phyloP scores from a whole-genome alignment of 2,797 vertebrate species.

The Harpagifer antarcticus region DNA sequence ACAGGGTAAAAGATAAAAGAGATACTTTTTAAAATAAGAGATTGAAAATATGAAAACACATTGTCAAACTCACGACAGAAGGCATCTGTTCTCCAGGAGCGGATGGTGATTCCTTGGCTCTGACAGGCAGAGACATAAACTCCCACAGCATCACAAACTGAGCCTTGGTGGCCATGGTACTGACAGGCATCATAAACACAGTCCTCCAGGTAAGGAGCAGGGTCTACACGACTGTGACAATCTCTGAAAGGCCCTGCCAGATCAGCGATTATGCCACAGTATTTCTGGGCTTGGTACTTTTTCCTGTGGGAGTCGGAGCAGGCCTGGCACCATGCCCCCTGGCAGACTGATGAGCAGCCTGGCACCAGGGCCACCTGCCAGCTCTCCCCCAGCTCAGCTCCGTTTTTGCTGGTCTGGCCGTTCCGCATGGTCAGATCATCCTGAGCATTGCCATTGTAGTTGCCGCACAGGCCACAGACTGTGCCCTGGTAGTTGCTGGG shows the following conservation, averaged over 20 bases:
- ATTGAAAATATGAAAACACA: neutral
- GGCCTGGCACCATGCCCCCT: conserved; percentile 59
- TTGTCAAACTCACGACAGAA: conserved; percentile 87
- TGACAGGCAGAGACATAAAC: conserved; percentile 85
- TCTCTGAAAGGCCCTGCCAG: conserved; percentile 83
- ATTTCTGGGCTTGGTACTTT: conserved; percentile 66
- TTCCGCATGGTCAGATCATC: conserved; percentile 79
- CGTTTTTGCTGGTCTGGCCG: conserved; percentile 32
- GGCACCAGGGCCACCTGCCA: conserved; percentile 83
- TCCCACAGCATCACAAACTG: conserved; percentile 77
- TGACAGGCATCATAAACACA: conserved; percentile 87
- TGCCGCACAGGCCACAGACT: conserved; percentile 89
- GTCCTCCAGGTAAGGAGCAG: conserved; percentile 74
- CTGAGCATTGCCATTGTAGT: conserved; percentile 78
- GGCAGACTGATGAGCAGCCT: conserved; percentile 70
- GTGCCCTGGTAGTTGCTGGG: conserved; percentile 79
- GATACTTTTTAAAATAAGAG: conserved; percentile 3
- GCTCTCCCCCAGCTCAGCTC: conserved; percentile 74
- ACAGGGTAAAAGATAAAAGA: neutral
- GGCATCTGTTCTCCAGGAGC: conserved; percentile 80
- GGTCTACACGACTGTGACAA: conserved; percentile 82
- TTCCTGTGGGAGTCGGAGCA: conserved; percentile 66
- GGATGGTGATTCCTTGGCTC: conserved; percentile 66
- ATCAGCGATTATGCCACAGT: conserved; percentile 86
- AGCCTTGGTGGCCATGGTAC: conserved; percentile 75